These are phyloP conservation scores for Charaxes varanes DNA, from an alignment of 1,140 invertebrate species.

Conservation along the genomic window DNA sequence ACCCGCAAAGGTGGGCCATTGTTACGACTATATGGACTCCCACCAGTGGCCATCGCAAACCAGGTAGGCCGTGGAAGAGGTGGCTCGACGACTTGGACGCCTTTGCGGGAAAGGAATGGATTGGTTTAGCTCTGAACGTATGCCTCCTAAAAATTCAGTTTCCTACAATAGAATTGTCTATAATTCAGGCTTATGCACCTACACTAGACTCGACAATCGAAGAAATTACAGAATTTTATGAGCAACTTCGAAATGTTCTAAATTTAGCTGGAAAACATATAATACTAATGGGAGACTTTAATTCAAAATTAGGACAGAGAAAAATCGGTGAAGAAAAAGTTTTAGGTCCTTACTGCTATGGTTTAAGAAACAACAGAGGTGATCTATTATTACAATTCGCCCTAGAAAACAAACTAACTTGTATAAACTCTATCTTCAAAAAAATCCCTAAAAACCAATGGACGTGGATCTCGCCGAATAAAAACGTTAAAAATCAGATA, in stretches of 20 bases:
- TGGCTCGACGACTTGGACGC: too few species aligned
- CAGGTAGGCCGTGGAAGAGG: too few species aligned
- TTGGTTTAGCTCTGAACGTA: too few species aligned
- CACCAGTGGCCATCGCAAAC: too few species aligned
- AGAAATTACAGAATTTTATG: background rate
- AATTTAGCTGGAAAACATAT: conserved; percentile 6
- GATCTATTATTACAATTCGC: conserved; percentile 3
- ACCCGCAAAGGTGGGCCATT: too few species aligned
- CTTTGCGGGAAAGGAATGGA: too few species aligned
- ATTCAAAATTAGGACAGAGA: conserved; percentile 6
- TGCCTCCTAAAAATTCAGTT: too few species aligned
- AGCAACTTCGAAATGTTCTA: background rate
- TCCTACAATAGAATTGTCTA: too few species aligned
- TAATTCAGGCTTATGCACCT: conserved; percentile 3
- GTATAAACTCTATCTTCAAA: conserved; percentile 9
- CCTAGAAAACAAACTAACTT: conserved; percentile 4
- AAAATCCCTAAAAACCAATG: conserved; percentile 10
- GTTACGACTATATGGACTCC: too few species aligned
- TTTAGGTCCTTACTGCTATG: conserved; percentile 4
- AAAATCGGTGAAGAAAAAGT: conserved; percentile 4
- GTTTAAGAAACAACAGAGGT: conserved; percentile 11
- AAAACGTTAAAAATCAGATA: too few species aligned
- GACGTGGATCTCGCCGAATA: conserved; percentile 14
- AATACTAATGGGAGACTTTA: conserved; percentile 15
- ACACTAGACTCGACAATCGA: background rate